Evolutionary conservation across 2,888 invertebrate species (phyloP), one percentile per base, ranked within the genome.

Genomic region (Calameuta pallipes): DNA sequence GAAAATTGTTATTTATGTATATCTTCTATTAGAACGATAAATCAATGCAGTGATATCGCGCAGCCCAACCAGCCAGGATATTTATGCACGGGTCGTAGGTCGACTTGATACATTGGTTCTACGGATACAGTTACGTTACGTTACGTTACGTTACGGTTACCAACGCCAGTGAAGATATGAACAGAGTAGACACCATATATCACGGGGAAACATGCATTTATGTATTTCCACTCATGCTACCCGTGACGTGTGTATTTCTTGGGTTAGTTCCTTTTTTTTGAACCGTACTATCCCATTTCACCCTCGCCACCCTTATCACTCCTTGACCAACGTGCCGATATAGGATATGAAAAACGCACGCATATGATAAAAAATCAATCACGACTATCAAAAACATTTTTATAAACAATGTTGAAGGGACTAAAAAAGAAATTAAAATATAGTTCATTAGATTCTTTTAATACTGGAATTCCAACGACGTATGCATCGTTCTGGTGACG

Each of bases 71-170:
- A 73, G 71, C 75, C 80, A 79, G 81, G 82, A 56, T 56, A 83
- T 83, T 83, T 83, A 83, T 83, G 81, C 77, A 79, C 79, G 78
- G 73, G 70, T 75, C 81, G 75, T 30, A 76, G 74, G 75, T 68
- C 73, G 76, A 35, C 41, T 12, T 71, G 71, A 71, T 71, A 31
- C 71, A 71, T 71, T 4, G 31, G 31, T 71, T 34, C 31, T n/a
- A 34, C 33, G 71, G 71, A 31, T 71, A 71, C 31, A 33, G 71
- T 71, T 31, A 34, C 23, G 56, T 56, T 56, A 41, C 41, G 37
- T 37, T 37, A 15, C 41, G 41, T 41, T 41, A 41, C 41, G 23
- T 23, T 23, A 33, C 9, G 71, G 71, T 71, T 71, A 71, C 12
- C 71, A 34, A 31, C 31, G 71, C 33, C 13, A 33, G 13, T 15